Evolutionary conservation across 2,888 invertebrate genomes (phyloP).

Genomic region (Cyrtodaria siliqua): DNA sequence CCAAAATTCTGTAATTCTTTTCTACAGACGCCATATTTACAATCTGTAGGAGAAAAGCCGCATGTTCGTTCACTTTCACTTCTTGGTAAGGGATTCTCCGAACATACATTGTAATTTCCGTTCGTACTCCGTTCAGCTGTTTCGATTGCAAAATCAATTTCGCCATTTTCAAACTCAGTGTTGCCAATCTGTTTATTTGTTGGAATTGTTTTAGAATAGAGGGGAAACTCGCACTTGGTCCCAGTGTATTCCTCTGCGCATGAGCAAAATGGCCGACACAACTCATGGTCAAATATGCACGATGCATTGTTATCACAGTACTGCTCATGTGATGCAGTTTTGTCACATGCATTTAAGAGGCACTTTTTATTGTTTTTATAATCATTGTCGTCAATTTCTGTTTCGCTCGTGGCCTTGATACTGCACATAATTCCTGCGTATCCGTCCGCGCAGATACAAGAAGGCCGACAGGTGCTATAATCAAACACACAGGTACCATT

Average conservation of each 20-base stretch:
- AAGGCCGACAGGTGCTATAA: conserved; percentile 11
- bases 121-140: neutral
- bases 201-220: neutral
- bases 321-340: too few species aligned
- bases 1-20: conserved; percentile 20
- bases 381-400: neutral
- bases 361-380: too few species aligned
- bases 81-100: conserved; percentile 9
- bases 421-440: conserved; percentile 13
- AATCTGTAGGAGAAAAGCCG: conserved; percentile 9
- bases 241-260: conserved; percentile 33
- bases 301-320: conserved; percentile 17
- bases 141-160: neutral
- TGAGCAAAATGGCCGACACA: conserved; percentile 28
- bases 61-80: conserved; percentile 21
- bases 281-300: conserved; percentile 19
- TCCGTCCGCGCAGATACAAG: conserved; percentile 13
- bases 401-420: neutral
- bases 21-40: conserved; percentile 41
- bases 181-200: neutral
- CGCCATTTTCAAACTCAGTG: neutral
- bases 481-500: conserved; percentile 23
- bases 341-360: too few species aligned
- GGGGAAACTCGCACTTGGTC: conserved; percentile 10
- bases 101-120: conserved; percentile 42